These are phyloP conservation scores for Caenorhabditis virilis DNA, from an alignment of 2,888 invertebrate species.

Conservation along the genomic window DNA sequence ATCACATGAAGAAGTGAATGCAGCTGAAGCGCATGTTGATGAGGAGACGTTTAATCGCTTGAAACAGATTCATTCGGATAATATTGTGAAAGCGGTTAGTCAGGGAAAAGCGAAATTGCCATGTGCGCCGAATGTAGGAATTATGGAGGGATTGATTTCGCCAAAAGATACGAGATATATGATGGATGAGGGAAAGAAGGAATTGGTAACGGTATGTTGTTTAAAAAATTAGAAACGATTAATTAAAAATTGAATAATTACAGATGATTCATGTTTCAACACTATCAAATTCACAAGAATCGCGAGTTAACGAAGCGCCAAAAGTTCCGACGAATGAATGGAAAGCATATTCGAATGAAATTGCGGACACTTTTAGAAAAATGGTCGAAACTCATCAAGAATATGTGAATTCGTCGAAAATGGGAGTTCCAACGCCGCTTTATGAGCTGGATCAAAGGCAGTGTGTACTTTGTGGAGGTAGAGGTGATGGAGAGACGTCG, in stretches of 20 bases:
- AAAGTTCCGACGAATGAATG: conserved; percentile 14
- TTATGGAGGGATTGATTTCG: conserved; percentile 26
- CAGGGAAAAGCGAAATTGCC: conserved; percentile 45
- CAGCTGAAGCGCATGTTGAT: conserved; percentile 56
- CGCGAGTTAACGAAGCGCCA: conserved; percentile 4
- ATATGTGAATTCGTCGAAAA: conserved; percentile 32
- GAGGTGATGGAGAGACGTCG: conserved; percentile 62
- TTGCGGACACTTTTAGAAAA: conserved; percentile 13
- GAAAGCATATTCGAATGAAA: conserved; percentile 12
- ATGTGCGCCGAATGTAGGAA: conserved; percentile 15
- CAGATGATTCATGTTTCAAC: conserved; percentile 5
- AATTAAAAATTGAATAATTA: too few relatives aligned
- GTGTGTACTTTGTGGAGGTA: conserved; percentile 59
- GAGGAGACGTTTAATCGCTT: conserved; percentile 53
- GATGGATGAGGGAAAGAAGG: conserved; percentile 48
- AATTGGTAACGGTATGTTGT: conserved; percentile 32
- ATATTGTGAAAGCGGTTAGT: conserved; percentile 55
- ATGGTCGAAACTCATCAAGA: conserved; percentile 12
- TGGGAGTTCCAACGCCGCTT: conserved; percentile 35
- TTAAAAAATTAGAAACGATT: too few relatives aligned
- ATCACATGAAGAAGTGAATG: conserved; percentile 50
- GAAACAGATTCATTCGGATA: conserved; percentile 60
- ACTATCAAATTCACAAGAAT: not conserved
- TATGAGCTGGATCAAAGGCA: conserved; percentile 50
- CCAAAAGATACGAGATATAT: conserved; percentile 43